These are phyloP conservation scores for Ceratothoa steindachneri DNA, from an alignment of 2,888 invertebrate species.

Conservation along the genomic window DNA sequence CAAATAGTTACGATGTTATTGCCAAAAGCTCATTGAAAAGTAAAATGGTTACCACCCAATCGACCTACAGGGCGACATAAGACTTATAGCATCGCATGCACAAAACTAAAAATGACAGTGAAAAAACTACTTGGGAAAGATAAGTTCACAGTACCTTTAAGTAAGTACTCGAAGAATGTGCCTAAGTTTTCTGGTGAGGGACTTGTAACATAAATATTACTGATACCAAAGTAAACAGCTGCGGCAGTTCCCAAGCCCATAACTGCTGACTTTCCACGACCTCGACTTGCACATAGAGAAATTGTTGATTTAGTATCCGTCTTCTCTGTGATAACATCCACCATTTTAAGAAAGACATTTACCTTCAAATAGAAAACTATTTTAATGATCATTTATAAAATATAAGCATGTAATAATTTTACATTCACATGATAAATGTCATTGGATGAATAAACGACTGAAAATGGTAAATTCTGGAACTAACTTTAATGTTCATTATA, in stretches of 20 bases:
- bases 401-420: too few relatives aligned
- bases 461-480: too few relatives aligned
- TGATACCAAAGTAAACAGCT: slow-evolving; percentile 75
- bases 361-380: slow-evolving; percentile 55
- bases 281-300: slow-evolving; percentile 90
- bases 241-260: slow-evolving; percentile 86
- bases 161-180: slow-evolving; percentile 92
- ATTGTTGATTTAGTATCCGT: slow-evolving; percentile 72
- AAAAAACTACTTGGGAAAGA: too few relatives aligned
- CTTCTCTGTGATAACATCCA: slow-evolving; percentile 93
- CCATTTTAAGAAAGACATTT: slow-evolving; percentile 83
- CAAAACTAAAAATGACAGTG: too few relatives aligned
- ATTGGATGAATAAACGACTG: too few relatives aligned
- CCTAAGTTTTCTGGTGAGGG: slow-evolving; percentile 97
- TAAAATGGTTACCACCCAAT: too few relatives aligned
- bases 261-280: slow-evolving; percentile 96
- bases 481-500: too few relatives aligned
- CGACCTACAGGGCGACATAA: too few relatives aligned
- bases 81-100: too few relatives aligned
- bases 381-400: background rate
- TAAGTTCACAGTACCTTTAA: slow-evolving; percentile 63
- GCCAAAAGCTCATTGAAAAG: too few relatives aligned
- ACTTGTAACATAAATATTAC: slow-evolving; percentile 93
- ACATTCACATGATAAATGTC: too few relatives aligned
- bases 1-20: too few relatives aligned